Evolutionary conservation across 2,113 vertebrate genomes (phyloP).

Genomic region (Oenanthe oenanthe): DNA sequence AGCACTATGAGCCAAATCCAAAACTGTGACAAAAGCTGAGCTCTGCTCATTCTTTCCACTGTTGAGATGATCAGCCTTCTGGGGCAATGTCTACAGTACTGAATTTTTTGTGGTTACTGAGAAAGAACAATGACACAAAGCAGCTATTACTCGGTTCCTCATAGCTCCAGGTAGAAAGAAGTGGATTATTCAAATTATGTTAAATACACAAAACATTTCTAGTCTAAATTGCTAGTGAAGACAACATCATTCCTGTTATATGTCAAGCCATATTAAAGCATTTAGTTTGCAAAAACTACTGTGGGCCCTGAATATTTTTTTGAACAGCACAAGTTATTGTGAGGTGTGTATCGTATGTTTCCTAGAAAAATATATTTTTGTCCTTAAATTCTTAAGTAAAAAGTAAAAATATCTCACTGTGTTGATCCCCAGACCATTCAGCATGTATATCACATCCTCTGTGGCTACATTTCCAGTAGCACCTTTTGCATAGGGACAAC

Average conservation of each 20-base stretch:
- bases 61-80: background rate
- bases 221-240: background rate
- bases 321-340: background rate
- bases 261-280: background rate
- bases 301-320: background rate
- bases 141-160: background rate
- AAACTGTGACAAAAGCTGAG: background rate
- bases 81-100: background rate
- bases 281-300: background rate
- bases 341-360: rapidly evolving
- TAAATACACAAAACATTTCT: background rate
- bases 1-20: background rate
- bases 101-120: background rate
- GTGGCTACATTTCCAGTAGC: conserved; percentile 95
- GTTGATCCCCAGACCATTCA: conserved; percentile 89
- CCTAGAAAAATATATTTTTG: background rate
- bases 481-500: conserved; percentile 92
- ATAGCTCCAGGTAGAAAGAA: background rate
- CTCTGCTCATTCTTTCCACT: background rate
- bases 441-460: conserved; percentile 94
- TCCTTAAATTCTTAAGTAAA: background rate
- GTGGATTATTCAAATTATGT: background rate
- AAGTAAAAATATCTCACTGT: conserved; percentile 83
- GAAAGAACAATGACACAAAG: background rate
- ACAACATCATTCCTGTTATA: background rate